Base-by-base conservation (phyloP, 2,888 invertebrate genomes). In the Lumbricus terrestris region DNA sequence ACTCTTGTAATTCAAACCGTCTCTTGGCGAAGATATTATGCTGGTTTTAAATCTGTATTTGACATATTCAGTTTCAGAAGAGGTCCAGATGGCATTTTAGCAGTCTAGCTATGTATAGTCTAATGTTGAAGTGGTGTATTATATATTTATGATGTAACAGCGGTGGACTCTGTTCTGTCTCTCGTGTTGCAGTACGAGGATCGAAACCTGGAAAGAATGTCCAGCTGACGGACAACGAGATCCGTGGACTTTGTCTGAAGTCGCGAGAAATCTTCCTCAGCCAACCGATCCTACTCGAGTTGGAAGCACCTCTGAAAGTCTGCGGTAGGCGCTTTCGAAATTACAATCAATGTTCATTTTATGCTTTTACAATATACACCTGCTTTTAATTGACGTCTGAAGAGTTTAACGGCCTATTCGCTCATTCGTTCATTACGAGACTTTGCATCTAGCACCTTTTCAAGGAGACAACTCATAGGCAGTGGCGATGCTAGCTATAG, bases 181-280 rank as follows among this genome's bases (percentile, higher is more conserved):
- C 69, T 69, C 11, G 69, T 69, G 34, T 42, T 93, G 40, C 93
- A 37, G 42, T 88, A n/a, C 88, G 91, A 40, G 47, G 96, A 95
- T 29, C 94, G 96, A 93, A 98, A 96, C 97, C 95, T 97, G 98
- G 95, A 97, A 99, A 96, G 97, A 95, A 95, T 82, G 96, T 96
- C 18, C 96, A 96, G 93, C 95, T 96, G 95, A 95, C 96, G 90
- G 96, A 96, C 92, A 93, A 94, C 89, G 95, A 96, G 93, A 95
- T 96, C n/a, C 93, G 95, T 47, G 94, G 94, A 16, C 93, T 96
- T 18, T 96, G 96, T 93, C 93, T 95, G 42, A 96, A 96, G 93
- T 96, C 96, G 20, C 93, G 96, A 91, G 96, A 96, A 94, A 96
- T 96, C 92, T 96, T 96, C 93, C 95, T 96, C 29, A 96, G 96